These are phyloP conservation scores for Bradypus variegatus DNA, from an alignment of 2,797 vertebrate genomes.

Conservation along the genomic window DNA sequence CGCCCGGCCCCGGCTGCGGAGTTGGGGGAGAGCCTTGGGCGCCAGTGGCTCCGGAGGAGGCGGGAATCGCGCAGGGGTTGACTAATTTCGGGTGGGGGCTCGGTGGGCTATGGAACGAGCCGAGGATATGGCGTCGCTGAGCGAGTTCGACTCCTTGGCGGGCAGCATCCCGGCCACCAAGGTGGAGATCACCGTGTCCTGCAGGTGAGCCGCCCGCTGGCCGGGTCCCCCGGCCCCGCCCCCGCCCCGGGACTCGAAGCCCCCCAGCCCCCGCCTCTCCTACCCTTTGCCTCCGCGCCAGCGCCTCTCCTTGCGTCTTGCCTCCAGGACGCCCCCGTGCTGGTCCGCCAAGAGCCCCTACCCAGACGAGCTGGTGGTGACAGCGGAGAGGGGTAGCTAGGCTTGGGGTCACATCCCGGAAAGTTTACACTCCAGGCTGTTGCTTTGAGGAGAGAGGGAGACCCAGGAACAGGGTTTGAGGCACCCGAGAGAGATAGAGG, in stretches of 20 bases:
- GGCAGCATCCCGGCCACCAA: conserved; percentile 92
- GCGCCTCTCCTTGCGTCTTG: background rate
- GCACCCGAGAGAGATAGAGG: background rate
- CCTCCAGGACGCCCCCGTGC: background rate
- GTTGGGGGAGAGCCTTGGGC: conserved; percentile 49
- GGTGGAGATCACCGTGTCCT: conserved; percentile 95
- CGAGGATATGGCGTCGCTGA: conserved; percentile 89
- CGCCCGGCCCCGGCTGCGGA: conserved; percentile 32
- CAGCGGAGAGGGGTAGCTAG: background rate
- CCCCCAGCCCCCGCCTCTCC: background rate
- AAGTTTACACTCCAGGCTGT: conserved; percentile 51
- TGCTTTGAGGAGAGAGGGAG: background rate
- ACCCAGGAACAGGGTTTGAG: background rate
- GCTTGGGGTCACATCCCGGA: conserved; percentile 33
- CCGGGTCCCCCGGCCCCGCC: conserved; percentile 33
- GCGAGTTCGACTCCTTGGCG: conserved; percentile 87
- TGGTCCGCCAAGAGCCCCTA: background rate
- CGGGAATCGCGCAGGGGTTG: conserved; percentile 50
- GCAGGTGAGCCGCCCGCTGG: conserved; percentile 83
- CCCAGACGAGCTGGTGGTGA: background rate
- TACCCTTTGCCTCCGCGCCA: background rate
- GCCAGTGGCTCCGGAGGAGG: conserved; percentile 35
- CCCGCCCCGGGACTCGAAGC: background rate
- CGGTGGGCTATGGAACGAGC: conserved; percentile 82
- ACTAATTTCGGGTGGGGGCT: conserved; percentile 78